A percentile compares a stretch with the other conserved stretches of the same genome.
Conservation (phyloP, 1,140 invertebrate genomes). For the Scaptodrosophila lebanonensis region DNA sequence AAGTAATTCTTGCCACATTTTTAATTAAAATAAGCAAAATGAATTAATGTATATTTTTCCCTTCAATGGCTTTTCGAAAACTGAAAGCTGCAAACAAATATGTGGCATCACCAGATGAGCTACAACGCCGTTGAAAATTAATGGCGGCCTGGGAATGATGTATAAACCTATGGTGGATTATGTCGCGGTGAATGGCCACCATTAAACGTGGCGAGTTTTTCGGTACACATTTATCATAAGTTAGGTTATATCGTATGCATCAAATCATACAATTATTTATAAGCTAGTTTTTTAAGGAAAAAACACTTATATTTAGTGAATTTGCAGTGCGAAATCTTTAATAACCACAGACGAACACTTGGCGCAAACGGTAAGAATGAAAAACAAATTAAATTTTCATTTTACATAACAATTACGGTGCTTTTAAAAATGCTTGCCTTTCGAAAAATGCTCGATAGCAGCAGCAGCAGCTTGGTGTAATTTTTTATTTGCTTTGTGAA, state of each 20-base stretch:
- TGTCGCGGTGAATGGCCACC: conserved; percentile 40
- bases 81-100: too few species aligned
- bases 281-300: conserved; percentile 78
- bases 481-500: conserved; percentile 32
- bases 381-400: conserved; percentile 39
- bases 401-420: conserved; percentile 71
- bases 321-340: conserved; percentile 77
- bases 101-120: too few species aligned
- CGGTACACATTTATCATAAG: conserved; percentile 67
- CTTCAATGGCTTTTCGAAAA: too few species aligned
- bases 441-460: conserved; percentile 55
- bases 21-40: too few species aligned
- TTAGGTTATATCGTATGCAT: conserved; percentile 78
- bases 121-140: too few species aligned
- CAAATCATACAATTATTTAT: conserved; percentile 78
- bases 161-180: conserved; percentile 25
- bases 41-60: too few species aligned
- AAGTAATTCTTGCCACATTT: too few species aligned
- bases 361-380: conserved; percentile 75
- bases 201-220: conserved; percentile 70
- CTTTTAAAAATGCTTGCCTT: conserved; percentile 49
- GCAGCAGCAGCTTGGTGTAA: conserved; percentile 54
- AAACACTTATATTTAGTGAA: conserved; percentile 77
- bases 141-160: conserved; percentile 3
- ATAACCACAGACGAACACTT: conserved; percentile 77